Base-by-base conservation (phyloP, 2,888 invertebrate species). In the Spilosoma lubricipeda region DNA sequence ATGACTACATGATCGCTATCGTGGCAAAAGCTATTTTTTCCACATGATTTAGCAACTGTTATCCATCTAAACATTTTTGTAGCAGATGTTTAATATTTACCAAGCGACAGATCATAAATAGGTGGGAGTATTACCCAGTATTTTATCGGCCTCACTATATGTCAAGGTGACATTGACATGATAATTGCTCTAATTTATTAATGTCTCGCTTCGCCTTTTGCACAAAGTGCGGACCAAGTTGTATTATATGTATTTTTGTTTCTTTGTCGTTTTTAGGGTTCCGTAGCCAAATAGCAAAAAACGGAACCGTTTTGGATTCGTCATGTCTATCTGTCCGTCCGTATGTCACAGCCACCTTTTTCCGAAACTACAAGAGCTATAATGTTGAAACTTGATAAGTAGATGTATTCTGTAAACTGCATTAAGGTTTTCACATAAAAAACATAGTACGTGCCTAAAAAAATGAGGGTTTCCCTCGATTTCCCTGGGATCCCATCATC, bases 121-220 rank as follows among this genome's bases (percentile, higher is more conserved):
- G 39, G 71, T 69, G 45, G 72, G 73, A 75, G 70, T 77, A 66
- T 67, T 77, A 71, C 70, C 72, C 67, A 45, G 63, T 74, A 74
- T 74, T 83, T 84, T 82, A 85, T 84, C 77, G 78, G 78, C 78
- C 76, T 77, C 79, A 77, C 85, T 79, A 75, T 84, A 84, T 81
- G 83, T 90, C 90, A 92, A 91, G 91, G 91, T 89, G 89, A 90
- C 88, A 88, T 79, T 87, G 89, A 88, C 88, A 89, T 88, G 85
- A 87, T 91, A 91, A 93, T 92, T 91, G 90, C 82, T 82, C 88
- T 89, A 91, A 92, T 92, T 87, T 91, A 91, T 90, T 88, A 90
- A 88, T 88, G 87, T 88, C 88, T 85, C 81, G 84, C 84, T 84
- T 87, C 86, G 87, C 88, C 87, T 88, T 88, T 87, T 88, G 85